Evolutionary conservation across 2,888 invertebrate genomes (phyloP), one percentile per base, ranked within the genome.

Genomic region (Marronus borbonicus): DNA sequence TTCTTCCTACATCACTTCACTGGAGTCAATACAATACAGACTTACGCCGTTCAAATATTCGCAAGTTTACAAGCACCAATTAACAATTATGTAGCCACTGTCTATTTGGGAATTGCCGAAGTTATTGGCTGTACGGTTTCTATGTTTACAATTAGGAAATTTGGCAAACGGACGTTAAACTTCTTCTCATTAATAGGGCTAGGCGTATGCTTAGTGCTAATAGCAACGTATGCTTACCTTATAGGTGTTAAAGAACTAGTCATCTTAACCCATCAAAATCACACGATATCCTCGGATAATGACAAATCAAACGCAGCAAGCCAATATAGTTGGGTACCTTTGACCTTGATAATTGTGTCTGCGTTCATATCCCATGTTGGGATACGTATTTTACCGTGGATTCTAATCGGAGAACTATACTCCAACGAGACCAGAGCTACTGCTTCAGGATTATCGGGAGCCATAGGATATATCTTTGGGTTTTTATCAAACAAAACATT

Each of bases 381-480:
- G 0, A 93, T 95, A 65, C 89, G 94, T 75, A 88, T 94, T 80
- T 87, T 96, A 64, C 95, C 96, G 0, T 96, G 96, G 96, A 92
- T 96, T 80, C 89, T 96, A 12, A 93, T 94, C 58, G 95, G 95
- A 8, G 96, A 96, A 89, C 93, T 95, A 80, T 94, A 92, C 85
- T 92, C 93, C 39, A 91, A 92, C 0, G 91, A 92, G 79, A 93
- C 93, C 0, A 90, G 95, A 36, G 92, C 94, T 1, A 91, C 91
- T 0, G 95, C 94, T 0, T 93, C 94, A 0, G 96, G 96, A 0
- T 87, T 94, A 3, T 92, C 94, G 0, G 93, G 94, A 20, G 95
- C 93, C 0, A 89, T 93, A 0, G 94, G 94, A 3, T 96, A 96
- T 85, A 89, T 95, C 39, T 93, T 95, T 83, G 93, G 93, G 0